Percentiles rank a stretch among this genome's conserved stretches.
These are phyloP conservation scores for Laodelphax striatellus DNA, from an alignment of 1,140 invertebrate species.

Conservation along the genomic window DNA sequence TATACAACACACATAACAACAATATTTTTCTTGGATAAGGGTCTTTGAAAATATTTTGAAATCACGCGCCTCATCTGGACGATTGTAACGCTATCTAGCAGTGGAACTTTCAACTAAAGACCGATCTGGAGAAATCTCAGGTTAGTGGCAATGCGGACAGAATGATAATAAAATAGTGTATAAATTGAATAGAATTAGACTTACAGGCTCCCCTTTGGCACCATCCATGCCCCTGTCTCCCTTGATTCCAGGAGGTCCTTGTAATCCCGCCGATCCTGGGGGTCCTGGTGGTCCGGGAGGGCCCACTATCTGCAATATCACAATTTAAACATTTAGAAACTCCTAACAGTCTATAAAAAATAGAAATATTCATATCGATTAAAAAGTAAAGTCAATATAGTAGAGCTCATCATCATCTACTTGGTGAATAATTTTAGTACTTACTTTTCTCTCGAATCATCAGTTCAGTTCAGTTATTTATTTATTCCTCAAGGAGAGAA, in stretches of 20 bases:
- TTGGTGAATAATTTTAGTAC: no score
- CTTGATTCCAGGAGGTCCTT: conserved; percentile 80
- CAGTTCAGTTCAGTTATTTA: no score
- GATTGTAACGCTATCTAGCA: no score
- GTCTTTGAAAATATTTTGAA: no score
- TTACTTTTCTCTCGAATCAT: no score
- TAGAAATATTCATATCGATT: background rate
- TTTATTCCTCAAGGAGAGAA: no score
- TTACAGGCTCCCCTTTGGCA: conserved; percentile 77
- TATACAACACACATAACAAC: no score
- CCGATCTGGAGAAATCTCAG: no score
- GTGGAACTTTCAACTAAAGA: no score
- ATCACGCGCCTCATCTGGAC: no score
- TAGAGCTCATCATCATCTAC: no score
- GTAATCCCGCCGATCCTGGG: conserved; percentile 54
- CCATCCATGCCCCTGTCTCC: conserved; percentile 77
- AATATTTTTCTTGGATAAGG: no score
- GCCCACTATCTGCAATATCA: conserved; percentile 44
- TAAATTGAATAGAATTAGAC: conserved; percentile 30
- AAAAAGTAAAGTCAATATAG: background rate
- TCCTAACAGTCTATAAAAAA: background rate
- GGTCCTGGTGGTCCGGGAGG: conserved; percentile 75
- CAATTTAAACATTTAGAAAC: background rate
- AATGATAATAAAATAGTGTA: background rate
- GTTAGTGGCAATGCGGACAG: background rate